Conservation (phyloP, 2,797 vertebrate species). For the Coendou prehensilis region DNA sequence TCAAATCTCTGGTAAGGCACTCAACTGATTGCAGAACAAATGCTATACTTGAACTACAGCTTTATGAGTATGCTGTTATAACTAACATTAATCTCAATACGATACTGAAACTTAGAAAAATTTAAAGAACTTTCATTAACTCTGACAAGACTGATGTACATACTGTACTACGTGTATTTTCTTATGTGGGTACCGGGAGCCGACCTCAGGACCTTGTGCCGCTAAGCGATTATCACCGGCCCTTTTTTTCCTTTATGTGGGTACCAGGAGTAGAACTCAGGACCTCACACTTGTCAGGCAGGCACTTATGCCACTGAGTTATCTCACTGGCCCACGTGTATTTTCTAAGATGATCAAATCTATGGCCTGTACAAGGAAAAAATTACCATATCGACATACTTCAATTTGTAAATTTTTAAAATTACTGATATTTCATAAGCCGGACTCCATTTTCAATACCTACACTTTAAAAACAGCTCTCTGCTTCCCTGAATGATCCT, state of each 20-base stretch:
- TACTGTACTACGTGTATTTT: not conserved
- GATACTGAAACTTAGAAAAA: not conserved
- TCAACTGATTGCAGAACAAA: conserved; percentile 6
- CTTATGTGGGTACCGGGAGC: not conserved
- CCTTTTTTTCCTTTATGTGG: too few species aligned
- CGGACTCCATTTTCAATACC: conserved; percentile 31
- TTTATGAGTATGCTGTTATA: not conserved
- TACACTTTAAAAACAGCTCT: conserved; percentile 27
- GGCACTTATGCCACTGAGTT: too few species aligned
- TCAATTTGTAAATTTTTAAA: conserved; percentile 49
- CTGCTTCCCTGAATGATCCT: conserved; percentile 22
- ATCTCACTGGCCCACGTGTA: not conserved
- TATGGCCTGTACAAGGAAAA: not conserved
- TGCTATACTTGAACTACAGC: not conserved
- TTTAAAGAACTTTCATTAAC: not conserved
- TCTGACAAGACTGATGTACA: not conserved
- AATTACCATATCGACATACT: not conserved
- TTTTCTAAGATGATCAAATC: conserved; percentile 38
- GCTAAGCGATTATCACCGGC: too few species aligned
- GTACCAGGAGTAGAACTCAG: too few species aligned
- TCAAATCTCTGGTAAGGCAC: not conserved
- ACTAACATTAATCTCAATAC: conserved; percentile 15
- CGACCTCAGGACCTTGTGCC: too few species aligned
- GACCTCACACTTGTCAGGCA: too few species aligned
- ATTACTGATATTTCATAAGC: conserved; percentile 13